Base-by-base conservation (phyloP, 2,888 invertebrate species). In the Parascotia fuliginaria region DNA sequence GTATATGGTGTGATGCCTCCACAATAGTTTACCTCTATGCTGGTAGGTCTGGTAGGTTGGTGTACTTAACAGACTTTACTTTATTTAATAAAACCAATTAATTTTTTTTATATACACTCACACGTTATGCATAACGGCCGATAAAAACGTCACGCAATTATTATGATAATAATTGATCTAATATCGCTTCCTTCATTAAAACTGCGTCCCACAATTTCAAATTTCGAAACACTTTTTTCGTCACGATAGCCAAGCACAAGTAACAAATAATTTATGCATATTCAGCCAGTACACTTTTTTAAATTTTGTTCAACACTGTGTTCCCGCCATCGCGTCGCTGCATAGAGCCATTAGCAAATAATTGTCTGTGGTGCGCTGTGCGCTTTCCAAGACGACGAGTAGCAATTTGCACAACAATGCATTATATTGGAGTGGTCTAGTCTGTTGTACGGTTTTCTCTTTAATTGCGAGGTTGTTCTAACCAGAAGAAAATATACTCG, bases 321-420 rank as follows among this genome's bases (percentile, higher is more conserved):
- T 54, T 37, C 33, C 24, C 41, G n/a, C 28, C 31, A 19, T 5
- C 19, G 5, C 28, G 15, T 28, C 13, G 6, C 13, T 13, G 45
- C n/a, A 40, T 16, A 33, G 36, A 14, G 22, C 37, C 52, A 33
- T 56, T 63, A 57, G 55, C 34, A 57, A 55, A 57, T 57, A 57
- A 65, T 60, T 65, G 48, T 50, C 38, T 28, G 32, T 41, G 52
- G 41, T 24, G 13, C 31, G 12, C 7, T 13, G 31, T 27, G 33
- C 49, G 22, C 31, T 38, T 19, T 32, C 9, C 15, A 24, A 36
- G 28, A 39, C 27, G 28, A 1, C 34, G 40, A 60, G 65, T 55
- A 47, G 42, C 66, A 66, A 57, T 65, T 65, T 63, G 49, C 55
- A 42, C 44, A 43, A 66, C 46, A 57, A 63, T 60, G 50, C 41